phyloP scores from a whole-genome alignment of 2,113 vertebrate genomes.

The Sceloporus undulatus region DNA sequence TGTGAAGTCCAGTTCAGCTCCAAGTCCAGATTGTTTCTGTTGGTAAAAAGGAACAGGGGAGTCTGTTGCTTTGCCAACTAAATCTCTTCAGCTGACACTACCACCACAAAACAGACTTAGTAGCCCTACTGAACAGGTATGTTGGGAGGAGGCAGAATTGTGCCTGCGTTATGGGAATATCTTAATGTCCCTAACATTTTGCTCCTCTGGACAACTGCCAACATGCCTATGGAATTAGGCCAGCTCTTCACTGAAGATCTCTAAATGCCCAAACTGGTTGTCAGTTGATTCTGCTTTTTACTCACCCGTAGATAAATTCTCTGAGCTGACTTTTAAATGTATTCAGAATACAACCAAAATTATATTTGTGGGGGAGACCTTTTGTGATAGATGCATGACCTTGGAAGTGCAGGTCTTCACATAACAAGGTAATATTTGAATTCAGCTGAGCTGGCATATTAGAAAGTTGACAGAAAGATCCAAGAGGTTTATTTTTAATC shows the following conservation, averaged over 20 bases:
- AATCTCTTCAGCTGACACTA: not conserved
- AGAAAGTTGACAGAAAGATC: not conserved
- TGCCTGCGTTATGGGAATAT: not conserved
- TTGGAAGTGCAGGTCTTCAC: accelerated
- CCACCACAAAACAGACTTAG: not conserved
- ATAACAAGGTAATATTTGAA: accelerated
- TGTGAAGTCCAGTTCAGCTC: too few species aligned
- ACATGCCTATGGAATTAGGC: not conserved
- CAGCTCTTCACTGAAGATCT: not conserved
- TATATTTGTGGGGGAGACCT: accelerated
- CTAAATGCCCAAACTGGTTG: not conserved
- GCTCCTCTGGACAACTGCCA: not conserved
- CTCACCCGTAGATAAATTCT: not conserved
- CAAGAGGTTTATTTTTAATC: not conserved
- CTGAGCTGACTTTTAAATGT: not conserved
- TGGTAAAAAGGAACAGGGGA: too few species aligned
- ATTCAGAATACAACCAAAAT: accelerated
- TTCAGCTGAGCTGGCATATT: accelerated
- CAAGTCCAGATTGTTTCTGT: too few species aligned
- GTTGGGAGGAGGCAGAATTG: not conserved
- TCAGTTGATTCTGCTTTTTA: not conserved
- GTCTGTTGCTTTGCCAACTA: too few species aligned
- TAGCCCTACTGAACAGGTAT: too few species aligned
- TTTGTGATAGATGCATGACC: accelerated
- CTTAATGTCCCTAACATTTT: not conserved